These are phyloP conservation scores for Megaustenia siamemsis DNA, from an alignment of 2,888 invertebrate genomes.

Conservation along the genomic window DNA sequence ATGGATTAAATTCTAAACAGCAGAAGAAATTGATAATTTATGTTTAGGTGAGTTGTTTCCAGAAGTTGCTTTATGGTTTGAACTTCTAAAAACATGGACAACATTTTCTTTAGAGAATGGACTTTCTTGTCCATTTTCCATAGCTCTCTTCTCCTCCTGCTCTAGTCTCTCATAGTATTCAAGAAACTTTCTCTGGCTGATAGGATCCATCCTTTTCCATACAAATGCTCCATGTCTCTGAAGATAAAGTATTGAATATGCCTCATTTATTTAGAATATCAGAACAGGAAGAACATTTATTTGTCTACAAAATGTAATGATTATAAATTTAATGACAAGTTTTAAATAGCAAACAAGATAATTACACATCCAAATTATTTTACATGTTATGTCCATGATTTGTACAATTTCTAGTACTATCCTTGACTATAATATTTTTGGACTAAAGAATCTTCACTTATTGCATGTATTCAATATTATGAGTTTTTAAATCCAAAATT, in stretches of 20 bases:
- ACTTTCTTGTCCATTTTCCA: slow-evolving; percentile 20
- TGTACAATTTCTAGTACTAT: too few species aligned
- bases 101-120: neutral
- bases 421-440: too few species aligned
- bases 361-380: too few species aligned
- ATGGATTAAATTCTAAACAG: neutral
- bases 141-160: slow-evolving; percentile 37
- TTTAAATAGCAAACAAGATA: too few species aligned
- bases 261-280: neutral
- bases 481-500: neutral
- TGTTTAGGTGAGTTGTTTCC: slow-evolving; percentile 6
- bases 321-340: too few species aligned
- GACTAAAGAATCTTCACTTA: too few species aligned
- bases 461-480: too few species aligned
- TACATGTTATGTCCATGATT: too few species aligned
- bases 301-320: too few species aligned
- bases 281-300: too few species aligned
- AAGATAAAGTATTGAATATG: slow-evolving; percentile 17
- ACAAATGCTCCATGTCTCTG: slow-evolving; percentile 74
- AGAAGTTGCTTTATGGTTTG: slow-evolving; percentile 20
- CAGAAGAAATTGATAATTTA: neutral
- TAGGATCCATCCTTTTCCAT: slow-evolving; percentile 66
- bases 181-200: slow-evolving; percentile 64
- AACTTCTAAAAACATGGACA: slow-evolving; percentile 34
- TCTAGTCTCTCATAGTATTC: slow-evolving; percentile 60